Conservation (phyloP, 2,797 vertebrate genomes). For the Dicrostonyx torquatus region DNA sequence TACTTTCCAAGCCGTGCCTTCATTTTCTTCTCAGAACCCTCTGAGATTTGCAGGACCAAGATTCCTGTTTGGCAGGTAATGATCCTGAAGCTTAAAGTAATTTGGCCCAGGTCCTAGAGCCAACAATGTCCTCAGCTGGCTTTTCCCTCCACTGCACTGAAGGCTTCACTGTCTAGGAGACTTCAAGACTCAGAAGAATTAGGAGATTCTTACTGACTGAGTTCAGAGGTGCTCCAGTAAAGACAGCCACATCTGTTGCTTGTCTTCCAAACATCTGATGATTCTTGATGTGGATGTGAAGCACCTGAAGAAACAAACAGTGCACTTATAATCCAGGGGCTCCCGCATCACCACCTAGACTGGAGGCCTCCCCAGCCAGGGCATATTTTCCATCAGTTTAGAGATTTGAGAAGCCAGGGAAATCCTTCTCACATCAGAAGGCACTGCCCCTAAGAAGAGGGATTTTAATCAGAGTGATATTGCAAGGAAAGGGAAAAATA, state of each 20-base stretch:
- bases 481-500: not conserved
- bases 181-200: not conserved
- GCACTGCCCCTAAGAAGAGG: not conserved
- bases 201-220: not conserved
- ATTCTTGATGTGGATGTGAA: not conserved
- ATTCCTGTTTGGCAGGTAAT: not conserved
- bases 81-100: not conserved
- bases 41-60: too few relatives aligned
- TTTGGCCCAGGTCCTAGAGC: not conserved
- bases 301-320: not conserved
- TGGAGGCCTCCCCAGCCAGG: not conserved
- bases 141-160: not conserved
- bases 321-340: not conserved
- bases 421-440: not conserved
- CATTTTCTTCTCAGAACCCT: not conserved
- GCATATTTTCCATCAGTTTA: not conserved
- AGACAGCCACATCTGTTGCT: not conserved
- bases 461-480: not conserved
- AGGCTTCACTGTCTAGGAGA: not conserved
- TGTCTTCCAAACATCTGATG: not conserved
- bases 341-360: too few relatives aligned
- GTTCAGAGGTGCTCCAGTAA: not conserved
- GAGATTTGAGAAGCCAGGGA: not conserved
- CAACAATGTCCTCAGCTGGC: not conserved
- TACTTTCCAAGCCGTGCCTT: not conserved